Evolutionary conservation across 2,797 vertebrate species (phyloP).

Genomic region (Phoxinus dragarum): DNA sequence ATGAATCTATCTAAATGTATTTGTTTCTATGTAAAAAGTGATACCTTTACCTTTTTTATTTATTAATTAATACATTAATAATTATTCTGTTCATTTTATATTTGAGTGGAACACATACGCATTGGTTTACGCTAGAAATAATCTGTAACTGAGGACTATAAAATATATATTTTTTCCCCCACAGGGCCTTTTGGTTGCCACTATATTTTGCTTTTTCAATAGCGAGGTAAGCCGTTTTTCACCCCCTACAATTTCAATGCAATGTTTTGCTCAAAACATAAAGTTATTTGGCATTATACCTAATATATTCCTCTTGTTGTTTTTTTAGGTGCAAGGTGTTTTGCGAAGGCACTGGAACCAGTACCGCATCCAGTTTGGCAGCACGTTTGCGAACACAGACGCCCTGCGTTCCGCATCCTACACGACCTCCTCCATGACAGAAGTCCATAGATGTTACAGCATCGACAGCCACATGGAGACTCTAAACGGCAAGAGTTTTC

Average conservation of each 20-base stretch:
- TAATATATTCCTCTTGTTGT: background rate
- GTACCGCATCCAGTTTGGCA: constrained; percentile 92
- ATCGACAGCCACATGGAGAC: constrained; percentile 90
- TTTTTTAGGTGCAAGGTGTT: constrained; percentile 89
- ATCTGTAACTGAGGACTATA: background rate
- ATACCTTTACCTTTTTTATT: background rate
- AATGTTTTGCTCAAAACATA: background rate
- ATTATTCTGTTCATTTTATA: background rate
- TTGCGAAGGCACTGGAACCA: constrained; percentile 95
- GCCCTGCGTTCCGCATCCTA: constrained; percentile 84
- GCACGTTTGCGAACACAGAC: constrained; percentile 88
- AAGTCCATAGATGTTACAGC: constrained; percentile 88
- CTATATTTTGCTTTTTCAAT: constrained; percentile 89
- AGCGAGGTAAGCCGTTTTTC: constrained; percentile 73
- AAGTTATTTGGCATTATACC: background rate
- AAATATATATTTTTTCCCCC: background rate
- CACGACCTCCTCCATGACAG: constrained; percentile 85
- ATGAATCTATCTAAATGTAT: background rate
- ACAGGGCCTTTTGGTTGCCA: constrained; percentile 82
- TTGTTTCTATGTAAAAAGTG: background rate
- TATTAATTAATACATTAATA: background rate
- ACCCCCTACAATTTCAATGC: background rate
- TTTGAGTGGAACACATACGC: background rate
- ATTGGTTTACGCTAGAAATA: background rate
- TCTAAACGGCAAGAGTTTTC: constrained; percentile 90